These are phyloP conservation scores for Galendromus occidentalis DNA, from an alignment of 1,140 invertebrate species.

Conservation along the genomic window DNA sequence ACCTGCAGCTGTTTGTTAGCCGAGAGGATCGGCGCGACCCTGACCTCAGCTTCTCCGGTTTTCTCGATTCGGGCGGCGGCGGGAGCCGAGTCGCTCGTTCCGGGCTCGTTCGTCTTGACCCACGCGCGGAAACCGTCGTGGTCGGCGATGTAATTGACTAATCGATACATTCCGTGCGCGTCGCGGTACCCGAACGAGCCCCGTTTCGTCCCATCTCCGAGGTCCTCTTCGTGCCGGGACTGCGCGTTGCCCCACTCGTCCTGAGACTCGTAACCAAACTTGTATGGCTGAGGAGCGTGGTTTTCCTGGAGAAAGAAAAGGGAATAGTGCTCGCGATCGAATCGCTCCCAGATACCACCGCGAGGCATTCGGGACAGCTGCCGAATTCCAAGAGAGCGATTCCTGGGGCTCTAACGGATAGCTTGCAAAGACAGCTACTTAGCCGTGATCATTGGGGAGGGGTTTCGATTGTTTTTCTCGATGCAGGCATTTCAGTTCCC, in stretches of 20 bases:
- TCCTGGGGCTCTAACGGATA: too few species aligned
- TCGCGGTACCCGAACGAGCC: slow-evolving; percentile 18
- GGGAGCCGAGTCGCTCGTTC: slow-evolving; percentile 8
- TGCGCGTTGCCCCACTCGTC: slow-evolving; percentile 18
- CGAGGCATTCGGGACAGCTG: too few species aligned
- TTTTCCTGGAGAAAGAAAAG: background rate
- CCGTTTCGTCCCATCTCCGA: slow-evolving; percentile 16
- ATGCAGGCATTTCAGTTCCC: too few species aligned
- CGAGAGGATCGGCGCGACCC: background rate
- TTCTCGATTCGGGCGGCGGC: background rate
- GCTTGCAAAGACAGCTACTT: too few species aligned
- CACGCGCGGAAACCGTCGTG: slow-evolving; percentile 18
- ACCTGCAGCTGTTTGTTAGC: background rate
- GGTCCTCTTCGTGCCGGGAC: slow-evolving; percentile 17
- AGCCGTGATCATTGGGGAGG: too few species aligned
- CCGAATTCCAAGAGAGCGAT: too few species aligned
- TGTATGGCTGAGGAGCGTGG: slow-evolving; percentile 16
- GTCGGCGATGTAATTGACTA: slow-evolving; percentile 18
- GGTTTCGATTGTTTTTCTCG: too few species aligned
- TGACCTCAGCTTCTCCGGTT: background rate
- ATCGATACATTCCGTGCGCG: slow-evolving; percentile 17
- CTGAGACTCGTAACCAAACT: slow-evolving; percentile 18
- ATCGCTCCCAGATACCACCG: too few species aligned
- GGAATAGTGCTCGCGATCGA: too few species aligned
- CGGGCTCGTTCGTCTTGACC: slow-evolving; percentile 19